phyloP scores from a whole-genome alignment of 1,140 invertebrate genomes.

The Cyrtorhinus lividipennis region DNA sequence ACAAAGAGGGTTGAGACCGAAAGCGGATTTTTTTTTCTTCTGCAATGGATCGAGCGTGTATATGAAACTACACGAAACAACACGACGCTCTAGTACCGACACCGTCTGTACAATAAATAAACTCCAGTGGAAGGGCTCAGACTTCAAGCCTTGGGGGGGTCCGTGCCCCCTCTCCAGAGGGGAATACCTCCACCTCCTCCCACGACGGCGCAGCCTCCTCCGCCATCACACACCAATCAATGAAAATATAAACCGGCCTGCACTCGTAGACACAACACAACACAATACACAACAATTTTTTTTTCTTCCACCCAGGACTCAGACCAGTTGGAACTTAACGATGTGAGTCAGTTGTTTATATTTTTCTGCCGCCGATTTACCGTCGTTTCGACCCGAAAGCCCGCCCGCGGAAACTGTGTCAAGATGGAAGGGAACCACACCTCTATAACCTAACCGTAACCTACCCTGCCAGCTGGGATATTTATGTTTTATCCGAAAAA shows the following conservation, averaged over 20 bases:
- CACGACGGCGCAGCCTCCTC: conserved; percentile 15
- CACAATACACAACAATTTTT: conserved; percentile 15
- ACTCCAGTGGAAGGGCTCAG: not conserved
- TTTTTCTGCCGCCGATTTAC: conserved; percentile 5
- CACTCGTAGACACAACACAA: conserved; percentile 15
- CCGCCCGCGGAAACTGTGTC: not conserved
- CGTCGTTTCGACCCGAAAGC: not conserved
- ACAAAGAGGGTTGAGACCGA: not conserved
- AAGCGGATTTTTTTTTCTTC: conserved; percentile 4
- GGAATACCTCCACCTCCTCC: conserved; percentile 3
- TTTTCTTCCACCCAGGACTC: not conserved
- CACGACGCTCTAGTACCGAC: conserved; percentile 7
- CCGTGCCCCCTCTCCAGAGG: conserved; percentile 5
- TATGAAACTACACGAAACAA: not conserved
- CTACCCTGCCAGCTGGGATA: not conserved
- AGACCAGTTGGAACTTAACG: not conserved
- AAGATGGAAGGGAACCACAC: conserved; percentile 7
- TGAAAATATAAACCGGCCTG: conserved; percentile 26
- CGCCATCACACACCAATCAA: conserved; percentile 23
- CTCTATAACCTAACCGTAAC: conserved; percentile 9
- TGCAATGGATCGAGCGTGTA: conserved; percentile 4
- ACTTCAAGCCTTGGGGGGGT: conserved; percentile 10
- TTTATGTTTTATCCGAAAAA: not conserved
- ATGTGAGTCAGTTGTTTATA: conserved; percentile 7
- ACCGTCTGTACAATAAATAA: conserved; percentile 26